These are phyloP conservation scores for Drosophila emarginata DNA, from an alignment of 2,888 invertebrate genomes.

Conservation along the genomic window DNA sequence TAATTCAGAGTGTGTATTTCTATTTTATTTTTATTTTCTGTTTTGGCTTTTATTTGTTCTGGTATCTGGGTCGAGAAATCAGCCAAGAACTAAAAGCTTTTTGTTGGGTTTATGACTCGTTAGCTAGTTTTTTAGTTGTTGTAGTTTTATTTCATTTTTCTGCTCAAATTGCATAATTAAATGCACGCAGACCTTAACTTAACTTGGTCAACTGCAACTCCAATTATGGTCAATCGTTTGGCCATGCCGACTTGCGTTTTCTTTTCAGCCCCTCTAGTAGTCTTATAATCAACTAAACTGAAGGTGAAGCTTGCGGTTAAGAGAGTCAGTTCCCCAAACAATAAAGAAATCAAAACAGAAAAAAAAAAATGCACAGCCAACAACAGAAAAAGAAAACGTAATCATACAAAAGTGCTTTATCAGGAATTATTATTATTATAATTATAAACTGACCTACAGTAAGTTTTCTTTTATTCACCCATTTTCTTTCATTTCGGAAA, in stretches of 20 bases:
- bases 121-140: slow-evolving; percentile 19
- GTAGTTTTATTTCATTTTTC: slow-evolving; percentile 48
- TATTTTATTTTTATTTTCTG: slow-evolving; percentile 32
- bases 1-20: slow-evolving; percentile 44
- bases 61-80: slow-evolving; percentile 57
- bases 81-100: slow-evolving; percentile 44
- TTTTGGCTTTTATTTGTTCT: slow-evolving; percentile 31
- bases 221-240: slow-evolving; percentile 67
- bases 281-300: slow-evolving; percentile 28
- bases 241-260: slow-evolving; percentile 55
- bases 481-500: not conserved
- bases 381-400: slow-evolving; percentile 1
- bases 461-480: not conserved
- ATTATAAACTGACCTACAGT: slow-evolving; percentile 1
- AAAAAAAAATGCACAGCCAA: slow-evolving; percentile 16
- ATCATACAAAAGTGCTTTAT: not conserved
- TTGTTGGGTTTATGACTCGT: slow-evolving; percentile 13
- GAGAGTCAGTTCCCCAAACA: slow-evolving; percentile 33
- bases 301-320: slow-evolving; percentile 62
- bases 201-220: slow-evolving; percentile 50
- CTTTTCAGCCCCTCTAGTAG: slow-evolving; percentile 23
- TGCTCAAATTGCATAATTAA: slow-evolving; percentile 77
- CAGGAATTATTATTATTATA: slow-evolving; percentile 1
- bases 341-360: not conserved
- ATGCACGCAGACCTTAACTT: slow-evolving; percentile 74